Conservation (phyloP, 2,888 invertebrate genomes). For the Nyleta sp. region DNA sequence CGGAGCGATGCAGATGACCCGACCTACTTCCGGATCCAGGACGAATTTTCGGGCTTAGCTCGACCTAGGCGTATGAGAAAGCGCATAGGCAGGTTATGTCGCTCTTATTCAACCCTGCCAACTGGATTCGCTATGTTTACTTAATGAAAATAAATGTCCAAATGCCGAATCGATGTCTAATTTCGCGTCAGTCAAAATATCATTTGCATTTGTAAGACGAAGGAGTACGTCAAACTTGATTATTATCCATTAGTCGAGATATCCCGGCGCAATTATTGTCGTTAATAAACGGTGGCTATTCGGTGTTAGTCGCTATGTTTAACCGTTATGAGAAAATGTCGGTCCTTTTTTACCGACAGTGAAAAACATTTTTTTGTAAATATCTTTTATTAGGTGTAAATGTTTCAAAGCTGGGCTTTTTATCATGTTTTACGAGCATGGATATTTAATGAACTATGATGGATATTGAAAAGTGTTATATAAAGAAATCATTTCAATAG, state of each 20-base stretch:
- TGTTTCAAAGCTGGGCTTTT: too few species aligned
- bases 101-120: constrained; percentile 64
- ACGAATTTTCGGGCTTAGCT: constrained; percentile 73
- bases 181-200: constrained; percentile 26
- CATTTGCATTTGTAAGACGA: neutral
- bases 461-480: too few species aligned
- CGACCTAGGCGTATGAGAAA: constrained; percentile 37
- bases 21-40: constrained; percentile 79
- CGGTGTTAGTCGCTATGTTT: too few species aligned
- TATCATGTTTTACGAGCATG: too few species aligned
- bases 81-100: constrained; percentile 52
- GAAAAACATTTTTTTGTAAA: too few species aligned
- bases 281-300: neutral
- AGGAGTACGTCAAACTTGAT: constrained; percentile 4
- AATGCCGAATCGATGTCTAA: constrained; percentile 32
- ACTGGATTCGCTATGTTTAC: constrained; percentile 65
- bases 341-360: too few species aligned
- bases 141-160: constrained; percentile 62
- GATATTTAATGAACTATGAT: too few species aligned
- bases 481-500: too few species aligned
- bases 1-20: constrained; percentile 76
- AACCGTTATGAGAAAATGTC: too few species aligned
- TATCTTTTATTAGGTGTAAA: too few species aligned
- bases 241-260: neutral
- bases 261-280: neutral